Evolutionary conservation across 2,888 invertebrate genomes (phyloP).

Genomic region (Eupithecia exiguata): DNA sequence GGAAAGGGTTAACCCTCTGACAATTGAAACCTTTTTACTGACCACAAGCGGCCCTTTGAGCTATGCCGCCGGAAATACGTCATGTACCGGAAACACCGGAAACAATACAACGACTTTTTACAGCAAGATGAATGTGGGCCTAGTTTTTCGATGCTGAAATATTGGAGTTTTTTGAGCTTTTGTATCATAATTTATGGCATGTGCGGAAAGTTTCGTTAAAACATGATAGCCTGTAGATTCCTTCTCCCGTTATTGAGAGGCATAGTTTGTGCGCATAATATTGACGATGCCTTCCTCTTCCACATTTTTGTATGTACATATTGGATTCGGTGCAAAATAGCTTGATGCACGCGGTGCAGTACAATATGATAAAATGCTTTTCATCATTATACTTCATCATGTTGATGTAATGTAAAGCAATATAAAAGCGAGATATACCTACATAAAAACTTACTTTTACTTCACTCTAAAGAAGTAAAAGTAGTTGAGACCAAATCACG

Average conservation of each 20-base stretch:
- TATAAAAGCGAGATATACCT: too few relatives aligned
- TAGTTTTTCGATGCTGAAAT: constrained; percentile 21
- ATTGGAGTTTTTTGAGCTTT: constrained; percentile 4
- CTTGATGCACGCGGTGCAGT: too few relatives aligned
- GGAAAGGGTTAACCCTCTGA: constrained; percentile 23
- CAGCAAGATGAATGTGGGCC: constrained; percentile 13
- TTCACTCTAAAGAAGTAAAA: too few relatives aligned
- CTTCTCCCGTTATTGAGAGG: not conserved
- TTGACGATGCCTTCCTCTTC: not conserved
- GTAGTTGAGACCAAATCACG: too few relatives aligned
- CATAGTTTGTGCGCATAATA: not conserved
- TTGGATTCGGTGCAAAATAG: not conserved
- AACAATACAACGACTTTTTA: constrained; percentile 23
- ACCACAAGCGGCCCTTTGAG: constrained; percentile 36
- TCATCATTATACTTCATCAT: too few relatives aligned
- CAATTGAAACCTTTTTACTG: constrained; percentile 37
- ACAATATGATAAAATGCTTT: too few relatives aligned
- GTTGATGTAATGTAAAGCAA: too few relatives aligned
- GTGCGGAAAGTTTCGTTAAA: not conserved
- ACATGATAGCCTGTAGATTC: not conserved
- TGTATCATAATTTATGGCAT: constrained; percentile 8
- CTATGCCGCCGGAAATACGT: constrained; percentile 23
- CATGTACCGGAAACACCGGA: constrained; percentile 22
- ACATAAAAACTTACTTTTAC: too few relatives aligned
- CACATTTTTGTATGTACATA: not conserved